These are phyloP conservation scores for Battus philenor DNA, from an alignment of 1,140 invertebrate genomes.

Conservation along the genomic window DNA sequence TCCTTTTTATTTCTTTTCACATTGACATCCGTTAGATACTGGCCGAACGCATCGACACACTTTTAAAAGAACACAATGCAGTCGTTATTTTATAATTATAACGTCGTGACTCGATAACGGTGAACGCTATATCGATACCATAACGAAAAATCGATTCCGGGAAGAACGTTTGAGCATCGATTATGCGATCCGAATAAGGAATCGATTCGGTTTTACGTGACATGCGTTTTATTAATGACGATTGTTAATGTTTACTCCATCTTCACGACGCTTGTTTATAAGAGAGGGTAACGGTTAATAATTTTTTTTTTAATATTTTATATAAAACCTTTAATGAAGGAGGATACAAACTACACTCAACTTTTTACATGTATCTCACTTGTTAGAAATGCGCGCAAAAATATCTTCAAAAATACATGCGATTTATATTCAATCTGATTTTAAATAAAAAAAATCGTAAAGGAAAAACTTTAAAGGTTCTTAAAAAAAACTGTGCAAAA, in stretches of 20 bases:
- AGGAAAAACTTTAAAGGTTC: no score
- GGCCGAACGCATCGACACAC: not conserved
- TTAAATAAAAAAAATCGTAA: no score
- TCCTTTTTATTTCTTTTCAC: no score
- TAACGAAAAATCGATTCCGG: constrained; percentile 12
- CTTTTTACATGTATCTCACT: no score
- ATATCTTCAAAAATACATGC: no score
- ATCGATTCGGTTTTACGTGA: constrained; percentile 13
- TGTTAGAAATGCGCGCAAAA: no score
- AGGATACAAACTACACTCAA: no score
- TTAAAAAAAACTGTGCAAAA: no score
- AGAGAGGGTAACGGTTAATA: no score
- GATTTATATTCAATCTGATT: no score
- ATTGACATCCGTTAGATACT: not conserved
- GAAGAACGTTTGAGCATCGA: constrained; percentile 11
- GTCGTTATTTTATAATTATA: constrained; percentile 12
- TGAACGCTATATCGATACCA: constrained; percentile 4
- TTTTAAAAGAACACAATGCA: constrained; percentile 2
- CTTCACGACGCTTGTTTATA: not conserved
- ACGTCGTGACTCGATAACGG: constrained; percentile 8
- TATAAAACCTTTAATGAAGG: no score
- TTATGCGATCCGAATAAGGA: constrained; percentile 8
- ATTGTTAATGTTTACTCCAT: not conserved
- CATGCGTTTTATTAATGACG: constrained; percentile 9
- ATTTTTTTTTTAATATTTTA: no score